Evolutionary conservation across 2,797 vertebrate species (phyloP).

Genomic region (Podarcis lilfordi): DNA sequence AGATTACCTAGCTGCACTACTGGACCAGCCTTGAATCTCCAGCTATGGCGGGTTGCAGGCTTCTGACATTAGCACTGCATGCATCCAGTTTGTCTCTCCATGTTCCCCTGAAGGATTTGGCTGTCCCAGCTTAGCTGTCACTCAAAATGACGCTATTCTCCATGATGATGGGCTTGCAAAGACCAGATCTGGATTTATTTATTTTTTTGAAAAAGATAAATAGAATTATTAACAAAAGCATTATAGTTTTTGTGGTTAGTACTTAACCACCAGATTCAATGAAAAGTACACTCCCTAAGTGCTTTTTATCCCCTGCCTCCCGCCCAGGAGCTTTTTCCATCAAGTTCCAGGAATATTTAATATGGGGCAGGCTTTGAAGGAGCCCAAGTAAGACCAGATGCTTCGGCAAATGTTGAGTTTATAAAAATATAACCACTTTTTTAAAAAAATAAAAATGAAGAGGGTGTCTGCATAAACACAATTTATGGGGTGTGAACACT

Average conservation of each 20-base stretch:
- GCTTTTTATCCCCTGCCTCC: constrained; percentile 12
- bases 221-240: constrained; percentile 37
- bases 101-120: neutral
- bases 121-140: neutral
- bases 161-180: constrained; percentile 4
- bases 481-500: constrained; percentile 9
- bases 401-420: constrained; percentile 14
- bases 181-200: neutral
- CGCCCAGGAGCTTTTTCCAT: neutral
- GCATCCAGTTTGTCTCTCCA: neutral
- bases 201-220: neutral
- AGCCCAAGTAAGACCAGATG: constrained; percentile 49
- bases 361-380: constrained; percentile 45
- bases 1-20: no score
- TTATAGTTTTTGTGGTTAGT: constrained; percentile 39
- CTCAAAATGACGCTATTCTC: neutral
- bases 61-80: neutral
- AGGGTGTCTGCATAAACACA: neutral
- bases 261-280: constrained; percentile 29
- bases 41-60: neutral
- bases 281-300: constrained; percentile 36
- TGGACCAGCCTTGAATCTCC: no score
- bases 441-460: neutral
- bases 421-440: neutral
- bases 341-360: constrained; percentile 46